phyloP scores from a whole-genome alignment of 2,888 invertebrate species.

The Eupithecia insigniata region DNA sequence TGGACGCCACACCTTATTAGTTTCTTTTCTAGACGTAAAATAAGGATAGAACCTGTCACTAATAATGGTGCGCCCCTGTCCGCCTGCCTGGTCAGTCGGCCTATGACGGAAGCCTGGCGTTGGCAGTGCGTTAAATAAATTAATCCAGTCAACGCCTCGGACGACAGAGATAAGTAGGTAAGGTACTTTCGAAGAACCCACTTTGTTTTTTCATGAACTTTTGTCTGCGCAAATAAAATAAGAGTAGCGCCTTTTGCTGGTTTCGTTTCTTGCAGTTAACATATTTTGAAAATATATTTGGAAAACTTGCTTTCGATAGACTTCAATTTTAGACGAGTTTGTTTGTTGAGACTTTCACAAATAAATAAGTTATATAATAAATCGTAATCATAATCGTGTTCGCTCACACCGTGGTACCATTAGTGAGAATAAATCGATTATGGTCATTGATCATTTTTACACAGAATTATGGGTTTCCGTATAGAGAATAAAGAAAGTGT shows the following conservation, averaged over 20 bases:
- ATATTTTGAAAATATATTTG: neutral
- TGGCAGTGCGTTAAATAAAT: constrained; percentile 28
- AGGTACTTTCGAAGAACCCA: constrained; percentile 4
- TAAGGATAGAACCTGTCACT: neutral
- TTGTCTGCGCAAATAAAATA: constrained; percentile 9
- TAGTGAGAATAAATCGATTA: no score
- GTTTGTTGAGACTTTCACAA: no score
- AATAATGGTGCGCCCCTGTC: neutral
- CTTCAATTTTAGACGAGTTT: no score
- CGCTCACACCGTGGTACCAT: no score
- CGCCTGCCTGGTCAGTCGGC: neutral
- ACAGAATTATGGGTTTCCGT: no score
- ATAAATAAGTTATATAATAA: no score
- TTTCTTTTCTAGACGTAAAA: neutral
- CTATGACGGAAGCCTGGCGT: constrained; percentile 19
- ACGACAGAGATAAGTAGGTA: constrained; percentile 21
- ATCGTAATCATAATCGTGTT: no score
- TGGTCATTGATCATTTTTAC: no score
- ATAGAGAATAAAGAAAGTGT: no score
- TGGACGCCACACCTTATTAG: neutral
- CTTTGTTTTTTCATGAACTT: constrained; percentile 19
- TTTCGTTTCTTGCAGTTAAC: constrained; percentile 4
- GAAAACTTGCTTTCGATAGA: neutral
- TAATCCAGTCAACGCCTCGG: constrained; percentile 26
- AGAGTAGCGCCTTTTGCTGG: constrained; percentile 8